Evolutionary conservation across 1,140 invertebrate species (phyloP), one percentile per base, ranked within the genome.

Genomic region (Drosophila suzukii): DNA sequence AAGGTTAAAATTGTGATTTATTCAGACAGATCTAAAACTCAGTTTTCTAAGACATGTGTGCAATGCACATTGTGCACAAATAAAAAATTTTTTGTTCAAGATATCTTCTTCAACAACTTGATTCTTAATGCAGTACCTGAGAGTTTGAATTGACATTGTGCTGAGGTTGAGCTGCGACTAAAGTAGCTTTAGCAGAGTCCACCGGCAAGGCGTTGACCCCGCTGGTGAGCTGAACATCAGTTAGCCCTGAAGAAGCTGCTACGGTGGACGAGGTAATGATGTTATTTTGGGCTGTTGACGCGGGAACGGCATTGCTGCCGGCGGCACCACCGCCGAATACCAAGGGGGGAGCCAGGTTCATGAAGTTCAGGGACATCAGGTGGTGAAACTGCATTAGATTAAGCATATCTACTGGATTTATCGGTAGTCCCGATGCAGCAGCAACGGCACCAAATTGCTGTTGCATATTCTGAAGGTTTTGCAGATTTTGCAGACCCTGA

Each of bases 321-420:
- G 51, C 24, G 8, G 63, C 13, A n/a, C 56, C 73, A 0, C 24
- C 82, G 0, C 89, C 91, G 59, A 91, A 92, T 11, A 92, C 92
- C 13, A 92, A 43, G n/a, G 92, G 92, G 4, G 92, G 92, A 4
- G 92, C 91, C 43, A 92, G 60, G 66, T 92, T 92, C 92, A 92
- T 92, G 53, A 92, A 92, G 63, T 92, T 92, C 3, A 92, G 60
- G 4, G 92, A 92, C 81, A 92, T 91, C 39, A 92, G 73, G 50
- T 97, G 97, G 78, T 97, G 96, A 32, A 98, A 93, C 91, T 98
- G 97, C 94, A 98, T 96, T 8, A 97, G 96, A 86, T 97, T 98
- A 1, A 98, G 92, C 36, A 92, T 92, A n/a, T 92, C 92, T 6
- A 92, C 77, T 4, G 92, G 91, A 61, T 91, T 92, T 1, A 92